Conservation (phyloP, 2,888 invertebrate genomes). For the Arge pagana region DNA sequence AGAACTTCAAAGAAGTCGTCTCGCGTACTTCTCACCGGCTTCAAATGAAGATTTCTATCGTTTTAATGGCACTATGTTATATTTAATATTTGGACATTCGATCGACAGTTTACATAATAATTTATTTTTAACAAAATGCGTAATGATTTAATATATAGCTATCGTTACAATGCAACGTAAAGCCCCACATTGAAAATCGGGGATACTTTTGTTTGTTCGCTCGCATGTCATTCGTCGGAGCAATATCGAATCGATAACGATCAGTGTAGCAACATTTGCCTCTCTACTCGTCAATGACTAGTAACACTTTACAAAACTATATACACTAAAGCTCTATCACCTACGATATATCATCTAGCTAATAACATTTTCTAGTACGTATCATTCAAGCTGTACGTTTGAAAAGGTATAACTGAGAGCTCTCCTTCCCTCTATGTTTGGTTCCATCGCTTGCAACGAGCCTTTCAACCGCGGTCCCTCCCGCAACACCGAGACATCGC, state of each 20-base stretch:
- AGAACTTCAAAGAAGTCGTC: too few relatives aligned
- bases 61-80: conserved; percentile 54
- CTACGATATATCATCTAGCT: conserved; percentile 33
- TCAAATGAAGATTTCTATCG: too few relatives aligned
- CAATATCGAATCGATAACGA: not conserved
- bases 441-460: not conserved
- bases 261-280: too few relatives aligned
- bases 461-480: not conserved
- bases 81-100: conserved; percentile 54
- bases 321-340: conserved; percentile 54
- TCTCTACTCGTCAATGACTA: conserved; percentile 19
- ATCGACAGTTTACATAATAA: conserved; percentile 53
- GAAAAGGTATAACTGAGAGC: too few relatives aligned
- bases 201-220: too few relatives aligned
- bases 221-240: not conserved
- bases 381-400: conserved; percentile 23
- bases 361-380: conserved; percentile 38
- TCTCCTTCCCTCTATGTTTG: too few relatives aligned
- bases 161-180: not conserved
- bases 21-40: too few relatives aligned
- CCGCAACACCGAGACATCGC: too few relatives aligned
- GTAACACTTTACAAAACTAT: conserved; percentile 58
- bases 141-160: not conserved
- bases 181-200: not conserved
- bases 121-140: conserved; percentile 28